Base-by-base conservation (phyloP, 2,888 invertebrate genomes). In the Bombyx huttoni region DNA sequence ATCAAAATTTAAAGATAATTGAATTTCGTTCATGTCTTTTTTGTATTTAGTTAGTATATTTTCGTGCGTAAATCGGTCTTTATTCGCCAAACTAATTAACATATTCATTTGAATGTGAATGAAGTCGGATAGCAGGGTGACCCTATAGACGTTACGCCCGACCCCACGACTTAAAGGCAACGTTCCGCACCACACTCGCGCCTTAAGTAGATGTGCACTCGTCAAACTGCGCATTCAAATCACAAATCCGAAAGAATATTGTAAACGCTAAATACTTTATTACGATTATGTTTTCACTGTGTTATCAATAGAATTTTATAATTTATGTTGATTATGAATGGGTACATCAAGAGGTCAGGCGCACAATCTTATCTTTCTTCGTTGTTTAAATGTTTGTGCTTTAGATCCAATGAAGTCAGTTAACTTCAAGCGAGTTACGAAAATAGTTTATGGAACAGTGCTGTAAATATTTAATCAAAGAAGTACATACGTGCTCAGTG, bases 351-450 rank as follows among this genome's bases (percentile, higher is more conserved):
- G 49, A 77, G 84, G 81, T 85, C 83, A 83, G 65, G 40, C 69
- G 59, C 73, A 66, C 75, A 76, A 79, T 86, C 85, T 87, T 84
- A 88, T 87, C 88, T 64, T 71, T 61, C 57, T 54, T 68, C 71
- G 70, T 75, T 71, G 76, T 83, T 86, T 87, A 87, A 80, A 88
- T 87, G 81, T 83, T 82, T 83, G 82, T 80, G 86, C 78, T 78
- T 78, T 76, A 68, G 78, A 76, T 75, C 70, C 71, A 76, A 71
- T 75, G 70, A 75, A 86, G 81, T 82, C 86, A 87, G 87, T 88
- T 80, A 73, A 80, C 76, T 75, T 70, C 63, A 64, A 75, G 78
- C 81, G 62, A 70, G 70, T 72, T 69, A 73, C 77, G 78, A 72
- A 75, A 63, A 67, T 71, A 75, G 70, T 71, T 64, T 69, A 67